A percentile compares a stretch with the other conserved stretches of the same genome.
phyloP scores from a whole-genome alignment of 2,797 vertebrate species.

The Lacerta agilis region DNA sequence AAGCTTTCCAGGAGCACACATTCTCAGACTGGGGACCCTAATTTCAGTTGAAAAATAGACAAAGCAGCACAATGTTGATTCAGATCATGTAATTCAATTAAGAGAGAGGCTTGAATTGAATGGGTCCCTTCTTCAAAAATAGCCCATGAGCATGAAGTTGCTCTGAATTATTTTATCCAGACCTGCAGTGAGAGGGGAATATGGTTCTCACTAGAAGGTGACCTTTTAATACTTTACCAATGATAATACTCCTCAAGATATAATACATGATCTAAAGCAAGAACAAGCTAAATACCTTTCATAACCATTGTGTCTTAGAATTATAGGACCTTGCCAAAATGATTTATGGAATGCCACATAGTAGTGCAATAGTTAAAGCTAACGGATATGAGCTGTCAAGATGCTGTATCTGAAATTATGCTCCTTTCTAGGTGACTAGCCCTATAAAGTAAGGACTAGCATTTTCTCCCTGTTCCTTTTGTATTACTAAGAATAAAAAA shows the following conservation, averaged over 20 bases:
- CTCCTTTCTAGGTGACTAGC: background rate
- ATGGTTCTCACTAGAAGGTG: constrained; percentile 28
- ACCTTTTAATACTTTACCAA: constrained; percentile 38
- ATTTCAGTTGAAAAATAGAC: constrained; percentile 30
- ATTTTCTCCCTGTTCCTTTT: too few species aligned
- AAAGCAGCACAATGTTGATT: constrained; percentile 22
- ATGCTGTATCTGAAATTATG: background rate
- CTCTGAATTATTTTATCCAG: constrained; percentile 19
- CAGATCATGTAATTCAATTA: constrained; percentile 34
- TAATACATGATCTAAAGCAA: background rate
- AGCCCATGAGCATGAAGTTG: background rate
- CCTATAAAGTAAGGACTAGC: background rate
- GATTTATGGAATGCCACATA: background rate
- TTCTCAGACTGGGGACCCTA: background rate
- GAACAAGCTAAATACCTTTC: background rate
- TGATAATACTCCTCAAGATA: background rate
- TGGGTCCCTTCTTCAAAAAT: constrained; percentile 7
- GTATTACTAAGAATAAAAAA: too few species aligned
- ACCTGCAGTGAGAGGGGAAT: constrained; percentile 24
- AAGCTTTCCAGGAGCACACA: constrained; percentile 15
- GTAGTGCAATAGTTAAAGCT: background rate
- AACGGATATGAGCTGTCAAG: background rate
- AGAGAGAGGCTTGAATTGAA: constrained; percentile 31
- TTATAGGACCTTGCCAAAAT: background rate
- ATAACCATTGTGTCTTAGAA: background rate